Conservation (phyloP, 2,113 vertebrate species). For the Epinephelus cyanopodus region DNA sequence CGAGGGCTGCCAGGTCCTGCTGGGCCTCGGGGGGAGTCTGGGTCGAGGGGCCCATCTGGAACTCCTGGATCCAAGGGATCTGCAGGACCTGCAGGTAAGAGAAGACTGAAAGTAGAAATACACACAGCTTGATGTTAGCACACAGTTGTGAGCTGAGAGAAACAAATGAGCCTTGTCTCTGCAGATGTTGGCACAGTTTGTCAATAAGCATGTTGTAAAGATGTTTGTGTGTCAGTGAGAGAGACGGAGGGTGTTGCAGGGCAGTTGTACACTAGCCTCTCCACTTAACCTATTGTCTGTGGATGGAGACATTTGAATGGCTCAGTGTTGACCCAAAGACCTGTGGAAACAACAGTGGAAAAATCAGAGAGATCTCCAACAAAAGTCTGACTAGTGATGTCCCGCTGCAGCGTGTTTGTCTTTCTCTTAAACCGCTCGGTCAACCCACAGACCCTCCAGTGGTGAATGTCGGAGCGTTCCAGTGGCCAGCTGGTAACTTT, state of each 20-base stretch:
- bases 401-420: conserved; percentile 47
- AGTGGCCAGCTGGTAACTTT: conserved; percentile 49
- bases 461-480: conserved; percentile 35
- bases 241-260: conserved; percentile 14
- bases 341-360: conserved; percentile 39
- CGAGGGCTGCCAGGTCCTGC: conserved; percentile 82
- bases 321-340: conserved; percentile 45
- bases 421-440: conserved; percentile 56
- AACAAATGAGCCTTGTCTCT: conserved; percentile 22
- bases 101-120: not conserved
- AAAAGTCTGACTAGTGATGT: conserved; percentile 35
- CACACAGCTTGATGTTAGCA: conserved; percentile 2
- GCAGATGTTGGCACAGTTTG: conserved; percentile 36
- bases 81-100: conserved; percentile 88
- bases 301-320: conserved; percentile 24
- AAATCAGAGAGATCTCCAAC: conserved; percentile 17
- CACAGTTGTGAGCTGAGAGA: conserved; percentile 21
- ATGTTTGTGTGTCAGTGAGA: conserved; percentile 15
- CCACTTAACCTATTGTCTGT: conserved; percentile 40
- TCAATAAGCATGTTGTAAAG: conserved; percentile 24
- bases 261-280: conserved; percentile 11
- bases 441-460: conserved; percentile 27
- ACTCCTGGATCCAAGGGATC: conserved; percentile 86
- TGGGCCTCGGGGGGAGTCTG: conserved; percentile 88
- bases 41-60: conserved; percentile 84